Base-by-base conservation (phyloP, 2,888 invertebrate genomes). In the Cancer borealis region DNA sequence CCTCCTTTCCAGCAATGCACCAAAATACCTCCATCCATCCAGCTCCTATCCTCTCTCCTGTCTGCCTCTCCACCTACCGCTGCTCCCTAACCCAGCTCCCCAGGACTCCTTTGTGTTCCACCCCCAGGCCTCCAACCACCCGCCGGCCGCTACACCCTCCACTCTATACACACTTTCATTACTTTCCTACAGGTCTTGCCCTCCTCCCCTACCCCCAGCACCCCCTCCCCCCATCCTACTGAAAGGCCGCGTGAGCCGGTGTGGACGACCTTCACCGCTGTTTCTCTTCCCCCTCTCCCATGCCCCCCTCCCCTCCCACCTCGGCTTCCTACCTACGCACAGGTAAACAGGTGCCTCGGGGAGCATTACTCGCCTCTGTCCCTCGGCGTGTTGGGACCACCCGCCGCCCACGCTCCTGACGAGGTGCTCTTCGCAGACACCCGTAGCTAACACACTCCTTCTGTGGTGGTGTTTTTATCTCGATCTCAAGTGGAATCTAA, bases 111-210 rank as follows among this genome's bases (percentile, higher is more conserved):
- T 84, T 84, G 84, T 84, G 84, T 10, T 84, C 84, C 39, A 14
- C 84, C 84, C 84, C 39, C 39, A 84, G 84, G 84, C 84, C 84
- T 39, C 84, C 45, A 60, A 26, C 14, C 91, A n/a, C 45, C 91
- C 30, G 39, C 39, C 60, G n/a, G 66, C 30, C 91, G 84, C 84
- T 8, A n/a, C 84, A 30, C 12, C 84, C 84, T 17, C 84, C 84
- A 84, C 84, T 39, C 84, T 84, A 84, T 84, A 84, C 84, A 84
- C 84, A 84, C 84, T 84, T 84, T 84, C 84, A 84, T 84, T 84
- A 84, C 84, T 84, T 84, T 39, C 84, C 84, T 84, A 14, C 84
- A 12, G 14, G 12, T 30, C 84, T n/a, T 39, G n/a, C 66, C 66
- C 21, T 66, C 54, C 54, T 47, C 49, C 49, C 89, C 88, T 45